Percentiles rank a stretch among this genome's conserved stretches.
phyloP scores from a whole-genome alignment of 2,797 vertebrate genomes.

The Vireo griseus region DNA sequence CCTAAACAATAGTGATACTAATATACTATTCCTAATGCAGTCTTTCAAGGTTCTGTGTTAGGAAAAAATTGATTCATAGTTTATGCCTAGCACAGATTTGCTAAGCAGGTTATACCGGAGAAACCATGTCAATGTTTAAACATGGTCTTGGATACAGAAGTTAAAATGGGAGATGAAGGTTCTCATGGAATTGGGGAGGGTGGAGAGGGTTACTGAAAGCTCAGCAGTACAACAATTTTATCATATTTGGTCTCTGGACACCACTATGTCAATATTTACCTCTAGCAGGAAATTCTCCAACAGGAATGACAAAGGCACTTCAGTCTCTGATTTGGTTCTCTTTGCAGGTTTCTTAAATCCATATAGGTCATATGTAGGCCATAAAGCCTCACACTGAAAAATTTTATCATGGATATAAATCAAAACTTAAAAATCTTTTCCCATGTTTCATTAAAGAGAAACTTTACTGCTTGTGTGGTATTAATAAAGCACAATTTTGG shows the following conservation, averaged over 20 bases:
- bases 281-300: not conserved
- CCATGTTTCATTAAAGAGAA: not conserved
- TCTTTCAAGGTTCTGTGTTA: not conserved
- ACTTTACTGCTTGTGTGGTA: not conserved
- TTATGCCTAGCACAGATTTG: not conserved
- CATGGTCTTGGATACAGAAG: not conserved
- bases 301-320: not conserved
- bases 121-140: not conserved
- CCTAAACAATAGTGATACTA: not conserved
- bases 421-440: not conserved
- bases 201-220: not conserved
- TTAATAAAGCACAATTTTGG: not conserved
- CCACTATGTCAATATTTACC: not conserved
- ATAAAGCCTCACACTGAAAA: not conserved
- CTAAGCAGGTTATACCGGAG: not conserved
- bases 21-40: not conserved
- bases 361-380: not conserved
- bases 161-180: not conserved
- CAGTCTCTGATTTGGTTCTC: not conserved
- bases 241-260: not conserved
- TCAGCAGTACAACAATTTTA: not conserved
- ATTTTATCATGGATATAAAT: not conserved
- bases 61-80: not conserved
- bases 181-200: not conserved
- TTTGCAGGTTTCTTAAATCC: accelerated